Conservation (phyloP, 2,113 vertebrate species). For the Diglossa brunneiventris region DNA sequence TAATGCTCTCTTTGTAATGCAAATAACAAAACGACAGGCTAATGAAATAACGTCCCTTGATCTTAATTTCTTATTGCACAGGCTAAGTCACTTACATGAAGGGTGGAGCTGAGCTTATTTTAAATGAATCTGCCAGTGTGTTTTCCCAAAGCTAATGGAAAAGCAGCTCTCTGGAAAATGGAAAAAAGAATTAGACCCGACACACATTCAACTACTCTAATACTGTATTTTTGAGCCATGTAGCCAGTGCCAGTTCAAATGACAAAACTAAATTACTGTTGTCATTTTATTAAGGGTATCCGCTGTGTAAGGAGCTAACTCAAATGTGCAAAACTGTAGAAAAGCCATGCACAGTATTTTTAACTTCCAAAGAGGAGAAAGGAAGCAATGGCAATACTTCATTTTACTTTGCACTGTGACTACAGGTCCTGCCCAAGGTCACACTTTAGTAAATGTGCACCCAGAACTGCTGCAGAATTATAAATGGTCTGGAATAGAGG, state of each 20-base stretch:
- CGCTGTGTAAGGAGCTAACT: constrained; percentile 91
- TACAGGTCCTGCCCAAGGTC: constrained; percentile 83
- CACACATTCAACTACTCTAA: constrained; percentile 93
- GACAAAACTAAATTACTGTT: constrained; percentile 99
- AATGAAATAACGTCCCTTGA: constrained; percentile 96
- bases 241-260: constrained; percentile 90
- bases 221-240: constrained; percentile 99
- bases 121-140: constrained; percentile 99
- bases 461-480: constrained; percentile 77
- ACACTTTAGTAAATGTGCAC: constrained; percentile 81
- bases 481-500: constrained; percentile 78
- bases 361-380: constrained; percentile 80
- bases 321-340: constrained; percentile 90
- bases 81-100: constrained; percentile 91
- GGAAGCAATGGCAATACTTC: constrained; percentile 79
- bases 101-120: constrained; percentile 95
- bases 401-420: constrained; percentile 81
- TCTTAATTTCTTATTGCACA: constrained; percentile 99
- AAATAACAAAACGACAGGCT: constrained; percentile 91
- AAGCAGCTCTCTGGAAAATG: constrained; percentile 99
- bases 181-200: constrained; percentile 98
- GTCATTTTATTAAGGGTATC: constrained; percentile 99
- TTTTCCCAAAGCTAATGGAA: constrained; percentile 99
- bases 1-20: constrained; percentile 79
- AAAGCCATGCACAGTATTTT: constrained; percentile 87